Percentiles rank a stretch among this genome's conserved stretches.
Evolutionary conservation across 2,797 vertebrate genomes (phyloP).

Genomic region (Babyrousa celebensis): DNA sequence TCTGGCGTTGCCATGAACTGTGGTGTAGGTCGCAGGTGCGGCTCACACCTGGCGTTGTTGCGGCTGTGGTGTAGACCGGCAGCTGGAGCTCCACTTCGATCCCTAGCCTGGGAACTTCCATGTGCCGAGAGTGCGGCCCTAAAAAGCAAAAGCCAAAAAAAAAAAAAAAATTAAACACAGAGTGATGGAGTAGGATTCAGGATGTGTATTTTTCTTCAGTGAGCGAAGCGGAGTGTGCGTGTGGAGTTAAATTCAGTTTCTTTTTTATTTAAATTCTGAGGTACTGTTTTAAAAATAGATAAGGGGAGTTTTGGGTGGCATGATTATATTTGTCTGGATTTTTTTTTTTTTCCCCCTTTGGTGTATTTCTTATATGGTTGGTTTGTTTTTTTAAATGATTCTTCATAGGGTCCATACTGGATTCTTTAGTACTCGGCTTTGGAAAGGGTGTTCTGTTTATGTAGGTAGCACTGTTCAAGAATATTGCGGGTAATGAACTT

Average conservation of each 20-base stretch:
- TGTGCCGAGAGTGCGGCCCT: no score
- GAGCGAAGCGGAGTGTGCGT: slow-evolving; percentile 6
- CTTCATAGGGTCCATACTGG: background rate
- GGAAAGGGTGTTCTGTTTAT: background rate
- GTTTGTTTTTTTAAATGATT: background rate
- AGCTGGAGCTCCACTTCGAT: no score
- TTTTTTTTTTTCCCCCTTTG: slow-evolving; percentile 16
- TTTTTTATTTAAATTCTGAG: slow-evolving; percentile 10
- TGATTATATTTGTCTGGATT: slow-evolving; percentile 41
- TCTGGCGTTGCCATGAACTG: no score
- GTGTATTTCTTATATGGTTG: background rate
- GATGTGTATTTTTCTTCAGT: slow-evolving; percentile 36
- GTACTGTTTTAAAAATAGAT: background rate
- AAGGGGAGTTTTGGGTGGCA: background rate
- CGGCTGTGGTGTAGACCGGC: no score
- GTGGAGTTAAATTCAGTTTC: background rate
- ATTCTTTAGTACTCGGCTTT: background rate
- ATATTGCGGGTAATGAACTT: background rate
- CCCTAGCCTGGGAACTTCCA: no score
- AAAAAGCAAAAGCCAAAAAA: no score
- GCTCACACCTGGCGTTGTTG: no score
- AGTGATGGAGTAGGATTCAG: background rate
- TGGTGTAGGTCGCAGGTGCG: no score
- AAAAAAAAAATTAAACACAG: no score
- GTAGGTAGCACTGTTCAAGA: background rate